Percentiles rank a stretch among this genome's conserved stretches.
Evolutionary conservation across 2,888 invertebrate genomes (phyloP).

Genomic region (Spodoptera picta): DNA sequence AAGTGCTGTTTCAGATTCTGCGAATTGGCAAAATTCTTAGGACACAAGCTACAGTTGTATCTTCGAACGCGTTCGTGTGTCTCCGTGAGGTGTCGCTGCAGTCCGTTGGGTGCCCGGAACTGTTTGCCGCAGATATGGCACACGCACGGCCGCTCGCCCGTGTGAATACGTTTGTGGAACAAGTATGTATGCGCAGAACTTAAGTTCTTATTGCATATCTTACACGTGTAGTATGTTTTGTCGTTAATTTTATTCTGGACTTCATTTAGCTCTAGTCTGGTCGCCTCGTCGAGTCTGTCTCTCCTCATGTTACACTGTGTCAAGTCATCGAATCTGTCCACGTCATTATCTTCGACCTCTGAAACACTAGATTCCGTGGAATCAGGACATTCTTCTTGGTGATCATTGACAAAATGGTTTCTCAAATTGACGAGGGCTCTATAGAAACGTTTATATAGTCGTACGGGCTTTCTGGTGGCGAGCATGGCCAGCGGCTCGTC

Average conservation of each 20-base stretch:
- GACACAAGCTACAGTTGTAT: conserved; percentile 88
- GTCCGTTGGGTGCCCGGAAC: conserved; percentile 90
- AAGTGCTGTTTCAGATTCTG: conserved; percentile 89
- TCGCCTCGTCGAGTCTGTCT: conserved; percentile 72
- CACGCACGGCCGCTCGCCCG: conserved; percentile 90
- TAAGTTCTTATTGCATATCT: conserved; percentile 88
- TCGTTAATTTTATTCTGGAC: conserved; percentile 82
- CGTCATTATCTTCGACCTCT: conserved; percentile 45
- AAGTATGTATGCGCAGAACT: conserved; percentile 90
- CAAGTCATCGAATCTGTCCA: conserved; percentile 75
- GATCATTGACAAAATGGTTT: conserved; percentile 69
- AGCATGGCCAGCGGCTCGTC: conserved; percentile 70
- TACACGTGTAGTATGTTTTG: conserved; percentile 88
- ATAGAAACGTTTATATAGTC: conserved; percentile 70
- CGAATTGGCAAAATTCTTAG: conserved; percentile 88
- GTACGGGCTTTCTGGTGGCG: conserved; percentile 56
- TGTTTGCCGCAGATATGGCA: conserved; percentile 91
- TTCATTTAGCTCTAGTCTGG: conserved; percentile 70
- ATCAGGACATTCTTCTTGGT: conserved; percentile 57
- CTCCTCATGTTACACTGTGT: conserved; percentile 75
- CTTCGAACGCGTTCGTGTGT: conserved; percentile 90
- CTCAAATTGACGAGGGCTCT: conserved; percentile 73
- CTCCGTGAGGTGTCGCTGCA: conserved; percentile 89
- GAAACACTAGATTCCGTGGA: conserved; percentile 67
- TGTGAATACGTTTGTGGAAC: conserved; percentile 90